Percentiles rank a stretch among this genome's conserved stretches.
These are phyloP conservation scores for Chydorus sphaericus DNA, from an alignment of 2,888 invertebrate species.

Conservation along the genomic window DNA sequence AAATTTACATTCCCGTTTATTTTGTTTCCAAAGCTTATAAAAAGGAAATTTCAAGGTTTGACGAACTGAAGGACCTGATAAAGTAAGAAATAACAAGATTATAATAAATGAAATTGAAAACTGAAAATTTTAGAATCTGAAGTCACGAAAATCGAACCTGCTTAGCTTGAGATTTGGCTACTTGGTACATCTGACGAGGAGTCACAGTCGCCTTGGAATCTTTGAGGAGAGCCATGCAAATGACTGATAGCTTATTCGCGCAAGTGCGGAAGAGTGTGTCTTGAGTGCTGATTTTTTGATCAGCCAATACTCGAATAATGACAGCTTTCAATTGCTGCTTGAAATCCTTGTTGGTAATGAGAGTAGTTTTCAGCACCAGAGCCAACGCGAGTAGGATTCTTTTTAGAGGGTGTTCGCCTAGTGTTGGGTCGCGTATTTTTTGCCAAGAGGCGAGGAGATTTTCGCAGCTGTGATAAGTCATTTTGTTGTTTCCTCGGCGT, in stretches of 20 bases:
- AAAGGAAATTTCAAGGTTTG: not conserved
- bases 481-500: not conserved
- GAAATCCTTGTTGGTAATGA: too few relatives aligned
- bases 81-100: too few relatives aligned
- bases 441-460: constrained; percentile 5
- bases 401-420: constrained; percentile 1
- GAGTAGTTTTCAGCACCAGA: too few relatives aligned
- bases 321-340: constrained; percentile 7
- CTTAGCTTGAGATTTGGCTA: constrained; percentile 4
- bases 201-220: not conserved
- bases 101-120: too few relatives aligned
- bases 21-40: too few relatives aligned
- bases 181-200: constrained; percentile 9
- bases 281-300: not conserved
- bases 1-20: too few relatives aligned
- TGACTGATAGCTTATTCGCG: constrained; percentile 10
- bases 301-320: not conserved
- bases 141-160: too few relatives aligned
- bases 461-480: constrained; percentile 2
- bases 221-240: constrained; percentile 4
- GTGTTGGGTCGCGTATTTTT: not conserved
- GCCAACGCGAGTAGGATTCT: not conserved
- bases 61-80: constrained; percentile 4
- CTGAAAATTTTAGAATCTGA: too few relatives aligned
- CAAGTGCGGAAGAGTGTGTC: constrained; percentile 10